Evolutionary conservation across 2,113 vertebrate species (phyloP), one percentile per base, ranked within the genome.

Genomic region (Gasterosteus aculeatus): DNA sequence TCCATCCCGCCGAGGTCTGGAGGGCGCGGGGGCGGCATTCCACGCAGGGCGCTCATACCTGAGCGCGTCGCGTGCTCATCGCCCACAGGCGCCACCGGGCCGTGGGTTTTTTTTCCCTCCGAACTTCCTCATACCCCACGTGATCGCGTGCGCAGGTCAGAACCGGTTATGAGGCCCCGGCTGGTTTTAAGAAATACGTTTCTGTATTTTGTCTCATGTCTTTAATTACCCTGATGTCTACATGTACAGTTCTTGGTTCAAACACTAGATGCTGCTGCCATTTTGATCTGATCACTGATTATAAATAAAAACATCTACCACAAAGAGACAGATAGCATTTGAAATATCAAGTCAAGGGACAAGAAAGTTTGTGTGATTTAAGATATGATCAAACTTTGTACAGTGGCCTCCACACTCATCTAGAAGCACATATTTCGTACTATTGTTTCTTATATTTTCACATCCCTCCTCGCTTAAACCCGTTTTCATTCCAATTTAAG

Each of bases 1-100:
- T 35, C 33, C 33, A 35, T 35, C 33, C 3, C 33, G 33, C 33
- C 33, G 33, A 35, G 33, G 33, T 3, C 33, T 3, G 33, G 41
- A 63, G 33, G 57, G 65, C 85, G 75, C 76, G 73, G 10, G 42
- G 68, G 58, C 29, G 0, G 4, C 82, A 86, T 93, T 90, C 82
- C 87, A 54, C 61, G 11, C 39, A 78, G 86, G 51, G 5, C 67
- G 7, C 2, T 10, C 89, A 81, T 85, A 72, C 61, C 84, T 64
- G 54, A 81, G 72, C 0, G 33, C 26, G 65, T 81, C 83, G 77
- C 65, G 26, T 63, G 82, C 59, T 68, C 61, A n/a, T 18, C 56
- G 12, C 41, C 51, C 75, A 26, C 22, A 26, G 22, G 22, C 22
- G 22, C 22, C 22, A 26, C 22, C 22, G 22, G 22, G 22, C 22